Percentiles rank a stretch among this genome's conserved stretches.
These are phyloP conservation scores for Danio kyathit DNA, from an alignment of 2,797 vertebrate species.

Conservation along the genomic window DNA sequence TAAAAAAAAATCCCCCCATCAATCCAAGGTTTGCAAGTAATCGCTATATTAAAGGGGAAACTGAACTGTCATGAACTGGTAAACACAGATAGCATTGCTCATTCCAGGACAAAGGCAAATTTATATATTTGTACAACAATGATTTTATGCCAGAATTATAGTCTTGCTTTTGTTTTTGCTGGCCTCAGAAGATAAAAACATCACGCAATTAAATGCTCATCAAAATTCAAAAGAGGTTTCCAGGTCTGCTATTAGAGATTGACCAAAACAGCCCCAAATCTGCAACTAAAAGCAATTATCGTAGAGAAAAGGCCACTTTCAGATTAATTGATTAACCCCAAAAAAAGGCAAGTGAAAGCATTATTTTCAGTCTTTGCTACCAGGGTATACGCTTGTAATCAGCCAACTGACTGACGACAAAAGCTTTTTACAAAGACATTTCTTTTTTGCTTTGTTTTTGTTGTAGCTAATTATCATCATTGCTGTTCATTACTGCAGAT, in stretches of 20 bases:
- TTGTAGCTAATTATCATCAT: neutral
- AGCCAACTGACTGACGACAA: neutral
- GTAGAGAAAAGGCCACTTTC: constrained; percentile 3
- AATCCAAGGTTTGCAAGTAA: neutral
- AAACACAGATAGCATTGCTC: neutral
- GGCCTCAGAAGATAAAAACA: neutral
- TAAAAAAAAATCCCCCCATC: neutral
- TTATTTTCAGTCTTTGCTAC: constrained; percentile 3
- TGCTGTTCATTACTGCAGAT: constrained; percentile 1
- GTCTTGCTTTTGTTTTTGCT: neutral
- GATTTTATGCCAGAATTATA: neutral
- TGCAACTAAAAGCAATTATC: constrained; percentile 26
- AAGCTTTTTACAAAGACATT: neutral
- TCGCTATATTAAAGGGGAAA: neutral
- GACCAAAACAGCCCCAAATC: constrained; percentile 1
- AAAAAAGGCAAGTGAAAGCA: neutral
- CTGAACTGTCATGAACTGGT: neutral
- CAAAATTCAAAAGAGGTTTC: neutral
- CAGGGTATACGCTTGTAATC: neutral
- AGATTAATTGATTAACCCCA: neutral
- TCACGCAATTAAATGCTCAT: neutral
- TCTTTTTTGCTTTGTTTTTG: neutral
- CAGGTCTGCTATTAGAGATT: neutral
- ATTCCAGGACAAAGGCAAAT: constrained; percentile 12
- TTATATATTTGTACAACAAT: neutral